Evolutionary conservation across 2,797 vertebrate genomes (phyloP).

Genomic region (Rallus crepitans): DNA sequence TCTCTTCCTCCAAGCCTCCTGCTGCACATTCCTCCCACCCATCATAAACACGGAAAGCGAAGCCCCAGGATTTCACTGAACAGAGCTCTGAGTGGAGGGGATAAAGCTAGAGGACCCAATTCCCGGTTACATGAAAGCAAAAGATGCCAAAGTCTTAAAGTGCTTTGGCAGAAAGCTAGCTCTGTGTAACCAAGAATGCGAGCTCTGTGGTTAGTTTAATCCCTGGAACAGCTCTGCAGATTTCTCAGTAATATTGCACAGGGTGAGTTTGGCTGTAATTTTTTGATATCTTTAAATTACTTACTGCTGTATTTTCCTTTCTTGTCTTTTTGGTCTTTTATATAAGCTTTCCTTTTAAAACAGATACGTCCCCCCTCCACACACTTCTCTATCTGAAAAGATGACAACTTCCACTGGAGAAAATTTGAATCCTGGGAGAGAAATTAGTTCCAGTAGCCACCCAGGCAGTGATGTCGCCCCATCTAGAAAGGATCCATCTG

Average conservation of each 20-base stretch:
- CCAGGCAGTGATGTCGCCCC: neutral
- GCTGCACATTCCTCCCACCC: neutral
- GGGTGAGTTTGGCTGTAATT: neutral
- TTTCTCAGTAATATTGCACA: constrained; percentile 50
- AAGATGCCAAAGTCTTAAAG: constrained; percentile 65
- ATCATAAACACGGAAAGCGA: neutral
- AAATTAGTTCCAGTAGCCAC: constrained; percentile 36
- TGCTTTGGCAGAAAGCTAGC: constrained; percentile 43
- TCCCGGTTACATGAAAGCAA: constrained; percentile 26
- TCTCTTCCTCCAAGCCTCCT: neutral
- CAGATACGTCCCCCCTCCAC: too few species aligned
- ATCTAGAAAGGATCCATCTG: neutral
- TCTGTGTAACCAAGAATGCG: constrained; percentile 37
- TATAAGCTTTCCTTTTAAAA: neutral
- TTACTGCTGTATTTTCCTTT: neutral
- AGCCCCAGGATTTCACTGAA: constrained; percentile 26
- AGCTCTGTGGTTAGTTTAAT: constrained; percentile 58
- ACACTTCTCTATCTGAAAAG: neutral
- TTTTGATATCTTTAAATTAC: constrained; percentile 10
- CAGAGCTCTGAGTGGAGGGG: constrained; percentile 10
- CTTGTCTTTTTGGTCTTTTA: neutral
- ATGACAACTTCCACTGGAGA: neutral
- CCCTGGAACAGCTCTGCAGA: constrained; percentile 45
- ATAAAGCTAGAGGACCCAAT: neutral
- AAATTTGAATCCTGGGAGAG: constrained; percentile 13